Percentiles rank a stretch among this genome's conserved stretches.
Evolutionary conservation across 2,113 vertebrate genomes (phyloP).

Genomic region (Cynopterus brachyotis): DNA sequence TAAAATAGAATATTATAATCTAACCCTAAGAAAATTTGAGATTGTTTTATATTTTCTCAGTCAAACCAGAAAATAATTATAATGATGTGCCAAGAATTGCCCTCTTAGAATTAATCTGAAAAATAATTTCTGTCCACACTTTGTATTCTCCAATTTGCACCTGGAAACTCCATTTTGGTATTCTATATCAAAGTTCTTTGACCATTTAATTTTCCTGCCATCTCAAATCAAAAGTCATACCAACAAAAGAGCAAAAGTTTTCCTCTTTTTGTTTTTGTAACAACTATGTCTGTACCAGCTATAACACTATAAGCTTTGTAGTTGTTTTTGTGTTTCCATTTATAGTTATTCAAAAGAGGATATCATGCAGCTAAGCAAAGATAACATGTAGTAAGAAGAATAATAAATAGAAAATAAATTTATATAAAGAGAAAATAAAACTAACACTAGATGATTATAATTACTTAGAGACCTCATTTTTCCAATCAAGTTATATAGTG

Average conservation of each 20-base stretch:
- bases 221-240: not conserved
- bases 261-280: not conserved
- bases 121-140: not conserved
- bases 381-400: not conserved
- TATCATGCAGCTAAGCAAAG: not conserved
- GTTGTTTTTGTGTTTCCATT: not conserved
- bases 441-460: not conserved
- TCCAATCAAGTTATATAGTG: not conserved
- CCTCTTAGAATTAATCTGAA: not conserved
- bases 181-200: not conserved
- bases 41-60: slow-evolving; percentile 16
- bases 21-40: not conserved
- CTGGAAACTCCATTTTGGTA: not conserved
- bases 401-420: not conserved
- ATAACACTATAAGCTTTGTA: not conserved
- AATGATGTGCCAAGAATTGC: not conserved
- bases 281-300: not conserved
- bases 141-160: not conserved
- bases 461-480: not conserved
- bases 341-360: slow-evolving; percentile 13
- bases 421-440: not conserved
- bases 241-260: not conserved
- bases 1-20: slow-evolving; percentile 39
- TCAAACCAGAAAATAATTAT: slow-evolving; percentile 47
- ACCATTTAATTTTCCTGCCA: not conserved